Base-by-base conservation (phyloP, 2,888 invertebrate species). In the Acanthosepion pharaonis region DNA sequence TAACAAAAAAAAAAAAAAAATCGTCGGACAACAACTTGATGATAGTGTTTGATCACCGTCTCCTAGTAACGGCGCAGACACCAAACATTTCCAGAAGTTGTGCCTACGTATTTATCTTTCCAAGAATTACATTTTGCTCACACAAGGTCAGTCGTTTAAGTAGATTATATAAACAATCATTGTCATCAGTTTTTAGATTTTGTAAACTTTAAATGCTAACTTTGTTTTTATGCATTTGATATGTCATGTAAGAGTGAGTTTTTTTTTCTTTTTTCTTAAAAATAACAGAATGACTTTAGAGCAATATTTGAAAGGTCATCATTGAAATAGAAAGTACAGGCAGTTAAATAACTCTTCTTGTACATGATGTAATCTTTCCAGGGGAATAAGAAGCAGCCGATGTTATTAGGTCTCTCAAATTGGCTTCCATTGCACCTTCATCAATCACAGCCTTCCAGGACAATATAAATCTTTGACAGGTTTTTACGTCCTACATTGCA, bases 1-100 rank as follows among this genome's bases (percentile, higher is more conserved):
- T 15, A 8, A 78, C 18, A 42, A 42, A 42, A 42, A 42, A 42
- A 42, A 42, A 42, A 42, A 42, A 2, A 42, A 42, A 3, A 42
- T 3, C 0, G 78, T 8, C 23, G 8, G 64, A 25, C 23, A 25
- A 78, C 78, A n/a, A 78, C n/a, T 78, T 78, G n/a, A n/a, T 18
- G 78, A 18, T n/a, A 78, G 78, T 78, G 78, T 78, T 78, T 78
- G 78, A n/a, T 33, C n/a, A 78, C n/a, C 78, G 78, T 78, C 78
- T 78, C 78, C 78, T 78, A 78, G 78, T 78, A 78, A 78, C 78
- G 78, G 78, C 33, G n/a, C 78, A 78, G 78, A 78, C 78, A 78
- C 78, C 78, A 15, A n/a, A 33, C 78, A 78, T 20, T 23, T 23
- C 5, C 0, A 25, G 59, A 59, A 23, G 59, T 59, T 23, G 59